These are phyloP conservation scores for Drosophila robusta DNA, from an alignment of 2,888 invertebrate species.

Conservation along the genomic window DNA sequence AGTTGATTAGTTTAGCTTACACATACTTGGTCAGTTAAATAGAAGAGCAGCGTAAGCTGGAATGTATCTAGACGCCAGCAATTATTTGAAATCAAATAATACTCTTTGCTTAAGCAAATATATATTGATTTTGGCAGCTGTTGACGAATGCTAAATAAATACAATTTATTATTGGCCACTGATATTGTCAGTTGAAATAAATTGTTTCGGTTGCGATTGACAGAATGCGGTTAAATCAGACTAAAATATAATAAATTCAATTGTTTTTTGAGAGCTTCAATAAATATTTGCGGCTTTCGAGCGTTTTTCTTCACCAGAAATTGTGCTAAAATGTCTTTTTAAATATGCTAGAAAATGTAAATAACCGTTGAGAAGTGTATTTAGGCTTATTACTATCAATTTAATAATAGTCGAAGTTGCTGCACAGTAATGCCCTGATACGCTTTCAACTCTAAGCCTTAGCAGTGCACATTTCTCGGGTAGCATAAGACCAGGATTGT, in stretches of 20 bases:
- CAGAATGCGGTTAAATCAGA: conserved; percentile 16
- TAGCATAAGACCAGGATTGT: conserved; percentile 2
- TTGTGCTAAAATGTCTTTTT: not conserved
- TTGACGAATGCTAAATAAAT: conserved; percentile 10
- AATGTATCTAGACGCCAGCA: not conserved
- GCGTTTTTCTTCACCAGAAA: not conserved
- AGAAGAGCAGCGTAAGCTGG: not conserved
- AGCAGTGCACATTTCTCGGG: not conserved
- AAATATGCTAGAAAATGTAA: not conserved
- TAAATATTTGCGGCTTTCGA: conserved; percentile 26
- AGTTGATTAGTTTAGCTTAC: not conserved
- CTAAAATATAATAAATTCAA: conserved; percentile 13
- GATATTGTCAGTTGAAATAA: conserved; percentile 2
- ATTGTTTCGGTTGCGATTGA: conserved; percentile 21
- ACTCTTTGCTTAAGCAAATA: not conserved
- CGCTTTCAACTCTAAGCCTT: conserved; percentile 1
- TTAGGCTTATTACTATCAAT: conserved; percentile 10
- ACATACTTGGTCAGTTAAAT: not conserved
- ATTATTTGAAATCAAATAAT: not conserved
- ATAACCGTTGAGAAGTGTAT: not conserved
- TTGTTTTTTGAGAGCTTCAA: conserved; percentile 1
- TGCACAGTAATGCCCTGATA: too few relatives aligned
- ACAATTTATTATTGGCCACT: conserved; percentile 8
- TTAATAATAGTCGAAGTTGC: conserved; percentile 3
- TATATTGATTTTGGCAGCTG: conserved; percentile 19